phyloP scores from a whole-genome alignment of 2,888 invertebrate genomes.

The Xestia sexstrigata region DNA sequence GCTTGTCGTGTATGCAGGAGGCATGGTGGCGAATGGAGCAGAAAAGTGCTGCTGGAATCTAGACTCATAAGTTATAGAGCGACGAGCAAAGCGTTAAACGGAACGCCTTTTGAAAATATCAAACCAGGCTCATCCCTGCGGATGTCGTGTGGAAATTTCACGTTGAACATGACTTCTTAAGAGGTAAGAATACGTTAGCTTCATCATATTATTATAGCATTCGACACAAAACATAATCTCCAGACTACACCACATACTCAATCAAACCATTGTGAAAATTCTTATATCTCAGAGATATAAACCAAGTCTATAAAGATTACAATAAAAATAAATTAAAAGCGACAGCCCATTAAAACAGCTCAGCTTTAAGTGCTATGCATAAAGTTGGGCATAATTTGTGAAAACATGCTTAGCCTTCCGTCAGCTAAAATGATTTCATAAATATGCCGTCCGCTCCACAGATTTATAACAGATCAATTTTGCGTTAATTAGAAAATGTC shows the following conservation, averaged over 20 bases:
- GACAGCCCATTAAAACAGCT: conserved; percentile 52
- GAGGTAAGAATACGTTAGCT: neutral
- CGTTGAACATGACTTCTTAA: too few relatives aligned
- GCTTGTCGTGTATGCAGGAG: neutral
- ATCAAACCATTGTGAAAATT: conserved; percentile 1
- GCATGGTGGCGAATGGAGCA: neutral
- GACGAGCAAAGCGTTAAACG: neutral
- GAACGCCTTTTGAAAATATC: neutral
- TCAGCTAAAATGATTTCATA: conserved; percentile 57
- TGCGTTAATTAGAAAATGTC: conserved; percentile 64
- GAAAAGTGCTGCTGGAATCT: neutral
- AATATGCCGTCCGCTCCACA: conserved; percentile 47
- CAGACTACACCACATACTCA: neutral
- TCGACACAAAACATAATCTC: neutral
- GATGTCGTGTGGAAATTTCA: too few relatives aligned
- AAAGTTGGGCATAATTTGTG: conserved; percentile 58
- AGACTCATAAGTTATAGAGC: neutral
- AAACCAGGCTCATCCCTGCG: too few relatives aligned
- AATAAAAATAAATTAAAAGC: conserved; percentile 51
- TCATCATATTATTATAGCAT: neutral
- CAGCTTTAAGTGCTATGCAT: conserved; percentile 48
- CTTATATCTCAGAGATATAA: conserved; percentile 22
- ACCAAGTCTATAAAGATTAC: conserved; percentile 30
- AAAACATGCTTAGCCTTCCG: conserved; percentile 53
- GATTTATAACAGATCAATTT: conserved; percentile 62